Base-by-base conservation (phyloP, 37 sponge, comb jelly and placozoan species). In the Axinella damicornis region DNA sequence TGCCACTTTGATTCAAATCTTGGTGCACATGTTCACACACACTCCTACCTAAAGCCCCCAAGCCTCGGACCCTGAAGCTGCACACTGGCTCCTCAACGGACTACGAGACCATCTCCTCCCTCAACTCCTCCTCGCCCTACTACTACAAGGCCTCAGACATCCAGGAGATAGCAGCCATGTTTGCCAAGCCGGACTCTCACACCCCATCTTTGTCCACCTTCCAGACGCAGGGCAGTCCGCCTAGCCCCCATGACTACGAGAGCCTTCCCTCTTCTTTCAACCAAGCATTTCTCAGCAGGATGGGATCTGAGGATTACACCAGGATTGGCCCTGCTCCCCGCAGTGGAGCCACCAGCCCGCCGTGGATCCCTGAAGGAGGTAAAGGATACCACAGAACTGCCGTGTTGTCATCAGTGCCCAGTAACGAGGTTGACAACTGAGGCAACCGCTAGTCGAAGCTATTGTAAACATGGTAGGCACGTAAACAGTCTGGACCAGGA, bases 241-340 rank as follows among this genome's bases (percentile, higher is more conserved):
- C 57, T 18, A 31, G 38, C 28, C 9, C 40, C 22, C 83, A 71
- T 60, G 73, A 82, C 52, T 82, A 82, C 25, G 83, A 82, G 60
- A 57, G 58, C 6, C 35, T 82, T 0, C 36, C 56, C 19, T 59
- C 61, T 0, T 32, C 55, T 2, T 59, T 59, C 33, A 63, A 60
- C 20, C 36, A 37, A 5, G 62, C 14, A n/a, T 15, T 28, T 18
- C 27, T 36, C 15, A 39, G 21, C 11, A 38, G 16, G 61, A 36
- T 1, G 2, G 74, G 1, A 0, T 54, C 57, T 1, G 25, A 74
- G 27, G 32, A 65, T 36, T 82, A 82, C 58, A 58, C 73, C 28
- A 41, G n/a, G 41, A 71, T 82, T 61, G n/a, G 57, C 12, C 39
- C 40, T 4, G 39, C 62, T 17, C 55, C 58, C 1, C 18, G 34